These are phyloP conservation scores for Brassicogethes aeneus DNA, from an alignment of 2,888 invertebrate species.

Conservation along the genomic window DNA sequence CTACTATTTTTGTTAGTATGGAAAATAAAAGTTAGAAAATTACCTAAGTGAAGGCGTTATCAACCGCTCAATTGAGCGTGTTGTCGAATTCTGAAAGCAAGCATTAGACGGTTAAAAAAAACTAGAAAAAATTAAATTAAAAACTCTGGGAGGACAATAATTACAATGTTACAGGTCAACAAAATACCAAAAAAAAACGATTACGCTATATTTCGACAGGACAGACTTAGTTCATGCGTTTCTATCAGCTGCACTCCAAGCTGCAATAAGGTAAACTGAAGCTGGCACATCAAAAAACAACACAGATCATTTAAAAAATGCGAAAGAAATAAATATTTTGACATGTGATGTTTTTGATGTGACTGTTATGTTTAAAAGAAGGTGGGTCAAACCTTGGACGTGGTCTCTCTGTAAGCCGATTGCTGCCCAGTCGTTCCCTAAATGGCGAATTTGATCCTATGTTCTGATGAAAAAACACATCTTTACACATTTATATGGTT, in stretches of 20 bases:
- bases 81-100: constrained; percentile 35
- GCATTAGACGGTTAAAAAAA: constrained; percentile 10
- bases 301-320: too few relatives aligned
- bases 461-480: constrained; percentile 38
- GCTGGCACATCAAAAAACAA: too few relatives aligned
- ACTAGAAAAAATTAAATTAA: not conserved
- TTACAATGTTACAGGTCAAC: too few relatives aligned
- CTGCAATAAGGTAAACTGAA: constrained; percentile 23
- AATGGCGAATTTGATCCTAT: constrained; percentile 68
- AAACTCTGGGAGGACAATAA: too few relatives aligned
- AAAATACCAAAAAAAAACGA: too few relatives aligned
- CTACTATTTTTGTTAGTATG: too few relatives aligned
- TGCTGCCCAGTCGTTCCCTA: constrained; percentile 83
- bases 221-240: too few relatives aligned
- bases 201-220: too few relatives aligned
- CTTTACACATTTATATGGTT: constrained; percentile 14
- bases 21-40: constrained; percentile 10
- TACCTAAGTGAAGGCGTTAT: constrained; percentile 36
- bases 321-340: too few relatives aligned
- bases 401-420: constrained; percentile 70
- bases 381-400: constrained; percentile 61
- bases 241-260: constrained; percentile 32
- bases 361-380: too few relatives aligned
- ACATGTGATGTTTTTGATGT: too few relatives aligned
- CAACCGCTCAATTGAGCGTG: constrained; percentile 37